Evolutionary conservation across 2,113 vertebrate genomes (phyloP), one percentile per base, ranked within the genome.

Genomic region (Centropus bengalensis): DNA sequence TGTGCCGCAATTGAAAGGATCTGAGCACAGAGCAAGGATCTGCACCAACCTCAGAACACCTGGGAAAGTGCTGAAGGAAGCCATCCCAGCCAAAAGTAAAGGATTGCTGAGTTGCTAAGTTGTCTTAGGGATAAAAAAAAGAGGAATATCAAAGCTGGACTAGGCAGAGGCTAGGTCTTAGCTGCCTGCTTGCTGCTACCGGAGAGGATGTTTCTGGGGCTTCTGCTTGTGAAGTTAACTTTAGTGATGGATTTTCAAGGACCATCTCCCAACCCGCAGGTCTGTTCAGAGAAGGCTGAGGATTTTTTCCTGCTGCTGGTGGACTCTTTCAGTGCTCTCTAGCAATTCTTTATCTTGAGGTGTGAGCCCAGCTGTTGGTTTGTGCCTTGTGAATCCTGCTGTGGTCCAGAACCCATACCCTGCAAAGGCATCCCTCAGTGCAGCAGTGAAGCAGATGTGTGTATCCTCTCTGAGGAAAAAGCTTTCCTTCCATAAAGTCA

Each of bases 381-480:
- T 8, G 11, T 32, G 32, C 12, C 2, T 2, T 20, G 26, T 28
- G 66, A 58, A 77, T 26, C 30, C 86, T 78, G 94, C 94, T 93
- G 96, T 98, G 98, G 97, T 98, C 2, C 96, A 98, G 95, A 66
- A 91, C 12, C 93, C 95, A 4, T 33, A 0, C 15, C 32, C 90
- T 4, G 79, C 91, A 42, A 67, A 73, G 5, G 68, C 33, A 1
- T 97, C 94, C 7, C 97, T 96, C 81, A 92, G 95, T 86, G 54
- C 86, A 1, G 95, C 49, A 5, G 86, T 71, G 55, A 97, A 67
- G 86, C 97, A 97, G 87, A 44, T 93, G 56, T 73, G 30, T 0
- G 88, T 97, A 6, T 94, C 93, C 32, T 97, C 80, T n/a, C 95
- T 98, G 92, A 96, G 96, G 95, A 98, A 97, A 86, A 98, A 95